A percentile compares a stretch with the other conserved stretches of the same genome.
Conservation (phyloP, 37 sponge, comb jelly and placozoan species). For the Agelas oroides region DNA sequence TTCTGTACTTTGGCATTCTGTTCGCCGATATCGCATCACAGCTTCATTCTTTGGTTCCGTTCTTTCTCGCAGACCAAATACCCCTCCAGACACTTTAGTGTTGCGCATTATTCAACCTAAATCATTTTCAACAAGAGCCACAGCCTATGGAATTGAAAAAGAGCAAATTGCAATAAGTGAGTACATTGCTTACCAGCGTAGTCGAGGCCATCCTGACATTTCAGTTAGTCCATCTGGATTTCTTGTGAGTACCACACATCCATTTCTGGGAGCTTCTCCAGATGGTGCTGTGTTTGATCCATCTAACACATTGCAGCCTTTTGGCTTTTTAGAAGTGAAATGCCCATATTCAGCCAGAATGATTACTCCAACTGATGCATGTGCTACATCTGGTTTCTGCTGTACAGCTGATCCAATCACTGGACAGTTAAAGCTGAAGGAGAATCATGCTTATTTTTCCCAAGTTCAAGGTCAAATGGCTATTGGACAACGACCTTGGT, state of each 20-base stretch:
- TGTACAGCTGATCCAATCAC: too few species aligned
- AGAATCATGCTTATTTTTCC: conserved; percentile 38
- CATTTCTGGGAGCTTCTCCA: conserved; percentile 66
- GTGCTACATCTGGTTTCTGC: too few species aligned
- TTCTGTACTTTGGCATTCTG: conserved; percentile 38
- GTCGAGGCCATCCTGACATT: conserved; percentile 47
- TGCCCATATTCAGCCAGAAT: too few species aligned
- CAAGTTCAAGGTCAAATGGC: conserved; percentile 68
- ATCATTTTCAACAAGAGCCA: conserved; percentile 26
- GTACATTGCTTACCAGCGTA: conserved; percentile 33
- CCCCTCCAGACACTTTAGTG: conserved; percentile 52
- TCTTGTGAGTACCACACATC: conserved; percentile 16
- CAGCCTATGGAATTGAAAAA: conserved; percentile 51
- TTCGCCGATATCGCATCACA: conserved; percentile 45
- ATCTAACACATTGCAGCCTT: conserved; percentile 2
- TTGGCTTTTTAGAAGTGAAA: too few species aligned
- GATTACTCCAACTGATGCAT: too few species aligned
- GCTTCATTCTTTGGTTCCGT: conserved; percentile 62
- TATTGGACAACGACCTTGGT: conserved; percentile 48
- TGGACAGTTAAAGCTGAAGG: conserved; percentile 35
- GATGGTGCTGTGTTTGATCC: conserved; percentile 72
- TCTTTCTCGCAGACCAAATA: conserved; percentile 6
- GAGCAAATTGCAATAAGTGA: conserved; percentile 25
- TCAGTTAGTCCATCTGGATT: conserved; percentile 54
- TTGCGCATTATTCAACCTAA: conserved; percentile 45